Evolutionary conservation across 2,888 invertebrate species (phyloP).

Genomic region (Dexiosoma caninum): DNA sequence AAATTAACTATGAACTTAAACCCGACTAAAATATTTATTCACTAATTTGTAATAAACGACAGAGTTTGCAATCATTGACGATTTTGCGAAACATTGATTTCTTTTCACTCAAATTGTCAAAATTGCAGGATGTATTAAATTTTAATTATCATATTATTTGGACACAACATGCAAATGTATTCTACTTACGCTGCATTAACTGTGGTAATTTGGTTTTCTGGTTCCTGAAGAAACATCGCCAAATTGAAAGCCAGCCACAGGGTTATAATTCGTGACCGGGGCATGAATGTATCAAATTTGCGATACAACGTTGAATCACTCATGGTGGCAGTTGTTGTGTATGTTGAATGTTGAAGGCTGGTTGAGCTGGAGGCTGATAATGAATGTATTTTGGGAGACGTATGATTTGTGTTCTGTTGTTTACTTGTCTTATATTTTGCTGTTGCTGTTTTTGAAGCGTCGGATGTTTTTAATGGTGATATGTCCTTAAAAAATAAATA

Average conservation of each 20-base stretch:
- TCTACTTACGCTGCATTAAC: conserved; percentile 78
- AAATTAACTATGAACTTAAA: too few species aligned
- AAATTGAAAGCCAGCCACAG: conserved; percentile 78
- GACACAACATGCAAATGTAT: too few species aligned
- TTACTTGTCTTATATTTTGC: conserved; percentile 3
- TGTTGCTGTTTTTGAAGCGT: conserved; percentile 15
- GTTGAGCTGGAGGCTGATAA: background rate
- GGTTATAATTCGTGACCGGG: conserved; percentile 75
- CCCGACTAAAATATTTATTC: too few species aligned
- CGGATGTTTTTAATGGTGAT: conserved; percentile 45
- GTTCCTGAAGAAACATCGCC: conserved; percentile 77
- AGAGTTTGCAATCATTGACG: too few species aligned
- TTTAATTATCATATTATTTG: too few species aligned
- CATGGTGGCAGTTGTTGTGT: conserved; percentile 69
- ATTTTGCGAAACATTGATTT: too few species aligned
- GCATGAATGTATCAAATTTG: conserved; percentile 72
- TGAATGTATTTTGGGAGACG: too few species aligned
- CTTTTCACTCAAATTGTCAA: too few species aligned
- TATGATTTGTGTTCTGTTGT: conserved; percentile 10
- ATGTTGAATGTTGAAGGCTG: conserved; percentile 28
- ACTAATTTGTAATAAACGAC: too few species aligned
- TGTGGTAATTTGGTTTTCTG: conserved; percentile 74
- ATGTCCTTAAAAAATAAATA: conserved; percentile 58
- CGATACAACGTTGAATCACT: conserved; percentile 76
- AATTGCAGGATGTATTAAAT: too few species aligned